Evolutionary conservation across 2,888 invertebrate genomes (phyloP), one percentile per base, ranked within the genome.

Genomic region (Ichneumoninae sp.): DNA sequence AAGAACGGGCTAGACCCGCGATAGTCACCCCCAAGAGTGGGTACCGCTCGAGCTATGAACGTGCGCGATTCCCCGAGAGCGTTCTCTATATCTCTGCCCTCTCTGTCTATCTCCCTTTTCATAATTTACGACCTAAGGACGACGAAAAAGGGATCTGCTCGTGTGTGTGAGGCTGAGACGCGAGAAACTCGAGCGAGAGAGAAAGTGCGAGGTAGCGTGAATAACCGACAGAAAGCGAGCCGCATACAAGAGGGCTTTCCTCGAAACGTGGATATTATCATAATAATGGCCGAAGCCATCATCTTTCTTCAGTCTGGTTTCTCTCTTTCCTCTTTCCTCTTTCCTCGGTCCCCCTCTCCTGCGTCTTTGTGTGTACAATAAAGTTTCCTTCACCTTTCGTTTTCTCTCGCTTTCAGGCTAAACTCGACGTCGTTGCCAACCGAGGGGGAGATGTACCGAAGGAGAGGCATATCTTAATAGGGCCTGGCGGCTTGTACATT

Each of bases 281-380:
- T 91, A 91, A 91, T 91, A 91, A 91, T 89, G 88, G 90, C 86
- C 76, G 86, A 89, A 88, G 87, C 89, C 88, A 91, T 89, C 88
- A 91, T 91, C 89, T 88, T 83, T 89, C 87, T 87, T 88, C 81
- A 83, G 87, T 88, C 86, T 87, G 85, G 83, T 85, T 87, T 84
- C 81, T 81, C 82, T 84, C 78, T 76, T 60, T 82, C 83, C 87
- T 83, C 65, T 73, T 74, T 82, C 83, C 87, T 83, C 65, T 73
- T 74, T 69, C 60, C 69, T 66, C 68, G 33, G 82, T 57, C 70
- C 40, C 40, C 40, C 8, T 36, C 8, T 36, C 40, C 40, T 2
- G 10, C 40, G 40, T 40, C 40, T 68, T 33, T 33, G 52, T 63
- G 69, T 73, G 50, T 66, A 63, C 68, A 40, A 30, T 52, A 50